Conservation (phyloP, 2,797 vertebrate species). For the Gymnopithys bicolor region DNA sequence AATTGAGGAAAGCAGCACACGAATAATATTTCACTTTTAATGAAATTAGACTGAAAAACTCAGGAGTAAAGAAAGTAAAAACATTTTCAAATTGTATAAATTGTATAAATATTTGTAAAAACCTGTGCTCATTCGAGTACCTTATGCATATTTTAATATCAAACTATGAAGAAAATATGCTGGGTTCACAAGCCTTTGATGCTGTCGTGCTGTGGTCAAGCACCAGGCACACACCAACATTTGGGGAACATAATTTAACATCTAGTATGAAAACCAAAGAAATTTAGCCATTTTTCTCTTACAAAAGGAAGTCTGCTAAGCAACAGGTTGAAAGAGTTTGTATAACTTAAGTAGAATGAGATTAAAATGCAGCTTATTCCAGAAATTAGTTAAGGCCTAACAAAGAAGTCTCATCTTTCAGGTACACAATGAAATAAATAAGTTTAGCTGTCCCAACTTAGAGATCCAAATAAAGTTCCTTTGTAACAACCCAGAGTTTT, state of each 20-base stretch:
- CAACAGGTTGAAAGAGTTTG: background rate
- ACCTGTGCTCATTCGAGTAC: background rate
- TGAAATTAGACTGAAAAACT: slow-evolving; percentile 34
- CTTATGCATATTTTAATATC: background rate
- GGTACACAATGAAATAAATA: background rate
- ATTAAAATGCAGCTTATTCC: background rate
- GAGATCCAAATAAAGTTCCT: background rate
- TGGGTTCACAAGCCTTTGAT: background rate
- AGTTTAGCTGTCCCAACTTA: background rate
- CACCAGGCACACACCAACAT: background rate
- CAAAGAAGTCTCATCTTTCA: background rate
- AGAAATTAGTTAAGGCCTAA: background rate
- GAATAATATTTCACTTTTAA: slow-evolving; percentile 40
- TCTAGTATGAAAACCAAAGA: background rate
- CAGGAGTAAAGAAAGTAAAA: slow-evolving; percentile 7
- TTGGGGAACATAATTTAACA: background rate
- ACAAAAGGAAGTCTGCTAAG: background rate
- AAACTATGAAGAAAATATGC: background rate
- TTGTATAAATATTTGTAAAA: slow-evolving; percentile 7
- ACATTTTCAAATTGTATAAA: slow-evolving; percentile 18
- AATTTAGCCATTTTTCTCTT: background rate
- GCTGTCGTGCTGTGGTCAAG: background rate
- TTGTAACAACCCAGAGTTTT: background rate
- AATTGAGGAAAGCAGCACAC: slow-evolving; percentile 34
- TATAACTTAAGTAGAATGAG: background rate